Base-by-base conservation (phyloP, 2,113 vertebrate species). In the Archilochus colubris region DNA sequence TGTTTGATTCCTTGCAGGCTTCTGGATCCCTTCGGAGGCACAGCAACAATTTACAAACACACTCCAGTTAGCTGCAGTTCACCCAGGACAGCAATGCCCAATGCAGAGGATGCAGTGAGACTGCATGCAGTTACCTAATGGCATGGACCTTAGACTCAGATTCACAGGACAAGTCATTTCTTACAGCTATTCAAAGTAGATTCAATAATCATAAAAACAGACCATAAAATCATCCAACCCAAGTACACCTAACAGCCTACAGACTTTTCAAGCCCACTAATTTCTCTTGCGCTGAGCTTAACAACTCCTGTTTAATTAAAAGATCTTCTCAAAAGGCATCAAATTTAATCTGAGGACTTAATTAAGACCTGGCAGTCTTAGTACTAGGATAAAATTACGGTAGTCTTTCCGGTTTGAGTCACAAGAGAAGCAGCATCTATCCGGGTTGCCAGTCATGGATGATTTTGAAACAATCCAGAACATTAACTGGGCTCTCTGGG, bases 341-440 rank as follows among this genome's bases (percentile, higher is more conserved):
- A 57, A 48, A 25, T 86, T 88, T 81, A 72, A 88, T 67, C 43
- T 63, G n/a, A 81, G 77, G 53, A 51, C 22, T 72, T 89, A 46
- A 79, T 22, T 25, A 61, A 91, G 25, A 75, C 70, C n/a, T 70
- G 25, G 33, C 8, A 67, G 51, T 14, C 25, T 81, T 50, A 72
- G 23, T 24, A 61, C 22, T 58, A 83, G 9, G 28, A 70, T 25
- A 90, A 91, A 94, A 62, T 61, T 21, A 73, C 0, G 20, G 5
- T 28, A 68, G 48, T 62, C 70, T 85, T 85, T 81, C 79, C 50
- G 13, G 20, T 85, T 69, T 76, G 78, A 87, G 66, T 91, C 75
- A 62, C 27, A 89, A 69, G 10, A 84, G 23, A 89, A 82, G n/a
- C 1, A 3, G n/a, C 18, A 78, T 27, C 61, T 61, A 19, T 38